Conservation (phyloP, 2,113 vertebrate genomes). For the Periophthalmodon schlosseri region DNA sequence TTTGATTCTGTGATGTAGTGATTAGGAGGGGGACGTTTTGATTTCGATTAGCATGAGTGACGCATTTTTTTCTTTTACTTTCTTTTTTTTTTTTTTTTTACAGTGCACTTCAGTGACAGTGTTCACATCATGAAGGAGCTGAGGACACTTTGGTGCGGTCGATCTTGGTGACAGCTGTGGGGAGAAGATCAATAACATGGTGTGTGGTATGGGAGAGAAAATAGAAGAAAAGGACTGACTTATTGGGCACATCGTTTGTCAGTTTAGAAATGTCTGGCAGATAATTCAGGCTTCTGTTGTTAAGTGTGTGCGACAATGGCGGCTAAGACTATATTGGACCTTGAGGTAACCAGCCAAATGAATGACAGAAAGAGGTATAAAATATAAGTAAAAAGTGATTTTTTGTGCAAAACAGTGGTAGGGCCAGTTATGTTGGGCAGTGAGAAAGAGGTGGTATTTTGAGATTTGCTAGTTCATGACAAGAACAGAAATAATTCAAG, state of each 20-base stretch:
- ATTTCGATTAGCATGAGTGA: not conserved
- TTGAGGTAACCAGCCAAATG: not conserved
- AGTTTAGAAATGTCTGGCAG: not conserved
- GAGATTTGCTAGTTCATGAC: no score
- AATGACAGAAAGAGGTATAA: not conserved
- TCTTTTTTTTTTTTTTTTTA: not conserved
- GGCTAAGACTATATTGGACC: not conserved
- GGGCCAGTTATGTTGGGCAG: no score
- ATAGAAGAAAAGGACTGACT: not conserved
- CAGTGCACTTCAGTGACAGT: not conserved
- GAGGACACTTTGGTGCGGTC: not conserved
- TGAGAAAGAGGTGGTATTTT: no score
- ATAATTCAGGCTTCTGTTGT: not conserved
- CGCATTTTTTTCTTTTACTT: no score
- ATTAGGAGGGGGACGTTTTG: not conserved
- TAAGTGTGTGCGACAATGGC: not conserved
- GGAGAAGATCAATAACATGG: not conserved
- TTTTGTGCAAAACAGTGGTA: not conserved
- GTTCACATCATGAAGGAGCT: not conserved
- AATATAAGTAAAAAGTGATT: not conserved
- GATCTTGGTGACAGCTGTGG: not conserved
- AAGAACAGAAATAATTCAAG: no score
- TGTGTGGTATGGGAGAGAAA: not conserved
- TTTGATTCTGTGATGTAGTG: slow-evolving; percentile 3
- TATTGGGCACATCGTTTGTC: not conserved